Evolutionary conservation across 1,140 invertebrate species (phyloP), one percentile per base, ranked within the genome.

Genomic region (Calosoma granatense): DNA sequence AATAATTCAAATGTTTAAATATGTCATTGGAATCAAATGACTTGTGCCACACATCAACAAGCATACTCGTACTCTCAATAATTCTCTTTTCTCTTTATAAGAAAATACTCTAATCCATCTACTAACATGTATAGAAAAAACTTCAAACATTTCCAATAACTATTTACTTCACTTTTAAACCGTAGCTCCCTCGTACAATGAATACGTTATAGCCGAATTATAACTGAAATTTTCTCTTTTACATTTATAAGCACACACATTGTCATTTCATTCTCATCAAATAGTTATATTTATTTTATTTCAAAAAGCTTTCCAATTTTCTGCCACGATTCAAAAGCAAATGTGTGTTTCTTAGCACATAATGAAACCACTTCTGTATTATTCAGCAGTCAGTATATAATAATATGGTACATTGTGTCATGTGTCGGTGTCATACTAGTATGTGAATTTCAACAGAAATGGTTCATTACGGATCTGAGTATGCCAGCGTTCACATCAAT

Each of bases 101-200:
- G 41, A 47, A 47, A 47, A 47, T 47, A 47, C 41, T 47, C 26
- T 36, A 36, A 36, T 36, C 26, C 26, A 36, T 36, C 41, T 47
- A 47, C 41, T 47, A 47, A 47, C 41, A 47, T 47, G 17, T 4
- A 47, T 30, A 30, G 26, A 30, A 6, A 6, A 30, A 30, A 30
- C 4, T 30, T 30, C 26, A 47, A 12, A 47, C 17, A 12, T 17
- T 47, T 47, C 6, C 15, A 47, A 47, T 47, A 47, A 47, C 41
- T 47, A 9, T 17, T 11, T 17, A 47, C 9, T 9, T 36, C 26
- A 17, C 41, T 47, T 47, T 47, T 47, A 47, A 47, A 47, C 17
- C 15, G 41, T 47, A 47, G 17, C 26, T 9, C 26, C 26, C 6
- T 36, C 26, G 6, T 36, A 36, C n/a, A 36, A 36, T 36, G 6